These are phyloP conservation scores for Eubasilissa regina DNA, from an alignment of 1,140 invertebrate genomes.

Conservation along the genomic window DNA sequence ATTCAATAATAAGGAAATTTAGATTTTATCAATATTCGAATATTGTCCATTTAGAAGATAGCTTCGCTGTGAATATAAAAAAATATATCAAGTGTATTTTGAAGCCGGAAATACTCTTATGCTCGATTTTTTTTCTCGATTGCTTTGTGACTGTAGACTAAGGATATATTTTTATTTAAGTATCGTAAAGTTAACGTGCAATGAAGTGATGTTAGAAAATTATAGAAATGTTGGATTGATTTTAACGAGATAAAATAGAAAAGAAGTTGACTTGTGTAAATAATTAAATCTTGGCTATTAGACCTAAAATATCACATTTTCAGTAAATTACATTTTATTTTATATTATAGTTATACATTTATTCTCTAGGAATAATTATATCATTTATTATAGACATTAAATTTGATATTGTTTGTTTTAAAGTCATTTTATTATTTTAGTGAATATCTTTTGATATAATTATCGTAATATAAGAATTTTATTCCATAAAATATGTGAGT, in stretches of 20 bases:
- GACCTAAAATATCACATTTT: neutral
- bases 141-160: too few relatives aligned
- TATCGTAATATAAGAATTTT: conserved; percentile 13
- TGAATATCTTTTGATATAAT: conserved; percentile 3
- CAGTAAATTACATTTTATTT: neutral
- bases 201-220: neutral
- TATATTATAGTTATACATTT: conserved; percentile 10
- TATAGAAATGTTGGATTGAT: conserved; percentile 16
- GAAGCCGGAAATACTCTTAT: too few relatives aligned
- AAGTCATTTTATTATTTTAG: conserved; percentile 15
- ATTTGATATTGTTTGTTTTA: neutral
- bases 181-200: too few relatives aligned
- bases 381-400: neutral
- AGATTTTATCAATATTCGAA: too few relatives aligned
- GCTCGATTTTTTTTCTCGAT: too few relatives aligned
- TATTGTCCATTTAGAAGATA: too few relatives aligned
- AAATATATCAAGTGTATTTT: too few relatives aligned
- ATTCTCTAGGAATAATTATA: neutral
- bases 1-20: too few relatives aligned
- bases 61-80: too few relatives aligned
- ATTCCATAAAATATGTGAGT: conserved; percentile 17
- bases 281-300: conserved; percentile 8
- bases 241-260: neutral
- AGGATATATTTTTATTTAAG: too few relatives aligned
- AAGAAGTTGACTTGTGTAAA: neutral